Evolutionary conservation across 2,888 invertebrate species (phyloP).

Genomic region (Cephus sareptanus): DNA sequence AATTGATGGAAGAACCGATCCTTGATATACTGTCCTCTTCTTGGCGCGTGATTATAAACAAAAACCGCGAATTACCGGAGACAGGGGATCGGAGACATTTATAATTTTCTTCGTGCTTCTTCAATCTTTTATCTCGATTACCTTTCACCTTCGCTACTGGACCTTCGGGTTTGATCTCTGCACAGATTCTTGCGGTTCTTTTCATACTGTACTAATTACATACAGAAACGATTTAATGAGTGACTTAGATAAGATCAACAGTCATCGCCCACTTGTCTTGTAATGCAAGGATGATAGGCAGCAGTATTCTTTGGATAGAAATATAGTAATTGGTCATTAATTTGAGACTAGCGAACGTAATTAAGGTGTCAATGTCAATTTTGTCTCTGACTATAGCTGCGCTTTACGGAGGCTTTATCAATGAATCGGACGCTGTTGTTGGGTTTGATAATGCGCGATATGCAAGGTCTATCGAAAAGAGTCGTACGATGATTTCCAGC

Average conservation of each 20-base stretch:
- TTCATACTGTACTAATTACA: neutral
- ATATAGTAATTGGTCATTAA: neutral
- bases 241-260: neutral
- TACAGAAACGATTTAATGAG: neutral
- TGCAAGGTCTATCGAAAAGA: neutral
- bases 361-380: neutral
- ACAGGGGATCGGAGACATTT: neutral
- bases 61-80: neutral
- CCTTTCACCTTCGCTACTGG: neutral
- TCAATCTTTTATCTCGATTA: neutral
- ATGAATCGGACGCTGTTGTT: neutral
- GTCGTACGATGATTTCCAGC: neutral
- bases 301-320: neutral
- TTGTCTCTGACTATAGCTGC: too few species aligned
- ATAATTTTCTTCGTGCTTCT: neutral
- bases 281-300: neutral
- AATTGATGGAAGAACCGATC: slow-evolving; percentile 42
- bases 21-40: neutral
- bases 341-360: neutral
- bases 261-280: neutral
- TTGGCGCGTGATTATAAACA: neutral
- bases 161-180: neutral
- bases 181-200: neutral
- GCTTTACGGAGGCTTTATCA: neutral
- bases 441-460: neutral